Evolutionary conservation across 2,888 invertebrate species (phyloP).

Genomic region (Andricus quercusramuli): DNA sequence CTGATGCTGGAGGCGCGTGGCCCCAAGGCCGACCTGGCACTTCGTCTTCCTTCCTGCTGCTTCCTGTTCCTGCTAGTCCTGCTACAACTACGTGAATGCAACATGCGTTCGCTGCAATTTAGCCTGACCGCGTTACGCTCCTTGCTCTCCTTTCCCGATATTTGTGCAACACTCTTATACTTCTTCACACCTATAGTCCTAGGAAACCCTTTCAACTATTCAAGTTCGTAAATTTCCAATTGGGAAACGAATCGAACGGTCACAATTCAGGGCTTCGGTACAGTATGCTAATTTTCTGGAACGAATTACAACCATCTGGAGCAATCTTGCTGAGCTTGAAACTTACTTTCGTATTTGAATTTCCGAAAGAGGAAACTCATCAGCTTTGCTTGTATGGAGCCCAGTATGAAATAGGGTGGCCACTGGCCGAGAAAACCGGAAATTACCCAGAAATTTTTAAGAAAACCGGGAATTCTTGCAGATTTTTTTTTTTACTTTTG

Average conservation of each 20-base stretch:
- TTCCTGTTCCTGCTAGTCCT: background rate
- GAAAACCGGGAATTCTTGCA: too few species aligned
- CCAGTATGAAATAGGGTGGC: too few species aligned
- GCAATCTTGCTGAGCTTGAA: background rate
- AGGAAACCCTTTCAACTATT: background rate
- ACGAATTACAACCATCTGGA: slow-evolving; percentile 4
- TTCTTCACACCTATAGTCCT: background rate
- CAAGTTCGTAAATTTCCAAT: background rate
- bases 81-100: slow-evolving; percentile 48
- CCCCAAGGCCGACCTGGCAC: slow-evolving; percentile 68
- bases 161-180: slow-evolving; percentile 28
- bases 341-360: background rate
- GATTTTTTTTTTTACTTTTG: too few species aligned
- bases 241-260: background rate
- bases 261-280: background rate
- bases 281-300: slow-evolving; percentile 1
- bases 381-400: too few species aligned
- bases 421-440: too few species aligned
- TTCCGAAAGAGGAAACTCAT: too few species aligned
- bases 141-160: slow-evolving; percentile 54
- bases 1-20: slow-evolving; percentile 71
- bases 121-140: slow-evolving; percentile 55
- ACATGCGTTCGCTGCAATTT: slow-evolving; percentile 48
- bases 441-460: too few species aligned
- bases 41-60: slow-evolving; percentile 52